Evolutionary conservation across 2,113 vertebrate species (phyloP).

Genomic region (Calyptommatus sinebrachiatus): DNA sequence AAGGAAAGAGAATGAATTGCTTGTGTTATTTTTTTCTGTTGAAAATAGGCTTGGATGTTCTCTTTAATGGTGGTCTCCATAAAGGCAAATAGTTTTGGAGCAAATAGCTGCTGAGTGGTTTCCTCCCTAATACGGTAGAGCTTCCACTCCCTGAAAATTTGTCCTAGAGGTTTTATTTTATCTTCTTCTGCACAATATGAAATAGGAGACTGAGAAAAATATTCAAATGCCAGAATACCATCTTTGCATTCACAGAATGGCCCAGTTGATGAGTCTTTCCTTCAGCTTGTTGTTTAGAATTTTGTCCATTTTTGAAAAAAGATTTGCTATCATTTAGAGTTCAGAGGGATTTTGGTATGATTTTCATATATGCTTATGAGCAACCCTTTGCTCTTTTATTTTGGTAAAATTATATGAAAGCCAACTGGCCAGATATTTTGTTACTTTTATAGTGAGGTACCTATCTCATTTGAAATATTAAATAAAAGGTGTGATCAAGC

Average conservation of each 20-base stretch:
- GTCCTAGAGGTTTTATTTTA: neutral
- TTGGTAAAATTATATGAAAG: slow-evolving; percentile 33
- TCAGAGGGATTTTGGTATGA: slow-evolving; percentile 1
- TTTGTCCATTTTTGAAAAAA: neutral
- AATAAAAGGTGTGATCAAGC: neutral
- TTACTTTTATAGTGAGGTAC: slow-evolving; percentile 39
- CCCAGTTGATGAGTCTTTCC: neutral
- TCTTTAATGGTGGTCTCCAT: no score
- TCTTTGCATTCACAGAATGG: neutral
- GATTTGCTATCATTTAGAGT: neutral
- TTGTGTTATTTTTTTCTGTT: no score
- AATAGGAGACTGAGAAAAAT: neutral
- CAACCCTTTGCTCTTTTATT: slow-evolving; percentile 25
- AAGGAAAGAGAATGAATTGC: no score
- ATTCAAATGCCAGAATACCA: no score
- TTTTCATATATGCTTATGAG: neutral
- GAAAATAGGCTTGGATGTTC: no score
- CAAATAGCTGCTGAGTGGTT: no score
- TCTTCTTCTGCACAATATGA: no score
- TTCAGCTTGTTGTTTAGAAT: neutral
- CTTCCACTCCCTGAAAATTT: neutral
- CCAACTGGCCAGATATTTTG: neutral
- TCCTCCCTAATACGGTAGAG: neutral
- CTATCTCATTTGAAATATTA: slow-evolving; percentile 3
- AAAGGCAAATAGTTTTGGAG: no score